Conservation (phyloP, 2,888 invertebrate species). For the Mesoligia furuncula region DNA sequence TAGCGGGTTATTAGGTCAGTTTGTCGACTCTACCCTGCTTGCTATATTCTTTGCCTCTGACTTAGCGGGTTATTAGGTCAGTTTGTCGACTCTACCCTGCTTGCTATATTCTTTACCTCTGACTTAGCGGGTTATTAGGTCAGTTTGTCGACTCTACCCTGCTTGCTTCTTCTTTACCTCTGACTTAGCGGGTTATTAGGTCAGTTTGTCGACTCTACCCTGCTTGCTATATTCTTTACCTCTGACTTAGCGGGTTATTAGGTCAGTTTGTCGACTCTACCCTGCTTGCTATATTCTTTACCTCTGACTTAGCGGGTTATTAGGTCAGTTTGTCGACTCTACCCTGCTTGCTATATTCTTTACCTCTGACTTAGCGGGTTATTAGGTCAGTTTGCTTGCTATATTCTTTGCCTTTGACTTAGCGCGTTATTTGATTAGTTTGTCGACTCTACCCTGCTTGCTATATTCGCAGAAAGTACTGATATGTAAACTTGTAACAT, state of each 20-base stretch:
- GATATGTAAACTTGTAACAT: too few relatives aligned
- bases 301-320: neutral
- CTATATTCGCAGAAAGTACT: neutral
- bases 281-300: neutral
- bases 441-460: neutral
- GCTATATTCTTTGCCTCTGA: too few relatives aligned
- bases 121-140: neutral
- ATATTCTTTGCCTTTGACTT: too few relatives aligned
- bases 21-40: neutral
- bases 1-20: neutral
- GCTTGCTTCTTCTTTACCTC: too few relatives aligned
- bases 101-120: neutral
- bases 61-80: neutral
- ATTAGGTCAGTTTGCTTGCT: neutral
- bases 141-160: neutral
- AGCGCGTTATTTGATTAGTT: neutral
- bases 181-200: neutral
- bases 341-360: neutral
- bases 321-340: neutral
- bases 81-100: neutral
- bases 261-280: neutral
- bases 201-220: neutral
- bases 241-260: neutral
- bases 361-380: neutral
- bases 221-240: neutral